A percentile compares a stretch with the other conserved stretches of the same genome.
Conservation (phyloP, 2,113 vertebrate genomes). For the Pachyramphus minor region DNA sequence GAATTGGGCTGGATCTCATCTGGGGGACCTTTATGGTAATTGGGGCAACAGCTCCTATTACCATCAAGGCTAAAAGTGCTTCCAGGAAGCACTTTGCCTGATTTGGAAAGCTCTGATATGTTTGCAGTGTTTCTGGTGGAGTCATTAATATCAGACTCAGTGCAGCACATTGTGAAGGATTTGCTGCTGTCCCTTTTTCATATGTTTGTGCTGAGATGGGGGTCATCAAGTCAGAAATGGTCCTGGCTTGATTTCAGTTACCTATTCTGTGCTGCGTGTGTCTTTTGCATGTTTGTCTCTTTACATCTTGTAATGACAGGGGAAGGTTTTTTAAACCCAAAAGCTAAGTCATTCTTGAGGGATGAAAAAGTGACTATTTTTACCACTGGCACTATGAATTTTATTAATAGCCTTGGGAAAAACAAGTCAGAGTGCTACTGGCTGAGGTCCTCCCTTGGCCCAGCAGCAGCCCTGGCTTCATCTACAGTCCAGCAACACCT, state of each 20-base stretch:
- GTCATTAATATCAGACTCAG: not conserved
- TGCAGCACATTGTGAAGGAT: not conserved
- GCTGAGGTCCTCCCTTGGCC: not conserved
- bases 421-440: not conserved
- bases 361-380: not conserved
- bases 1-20: not conserved
- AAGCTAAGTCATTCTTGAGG: not conserved
- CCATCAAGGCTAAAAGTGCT: not conserved
- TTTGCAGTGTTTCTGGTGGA: not conserved
- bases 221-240: not conserved
- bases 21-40: not conserved
- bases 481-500: not conserved
- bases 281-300: not conserved
- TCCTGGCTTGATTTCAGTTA: not conserved
- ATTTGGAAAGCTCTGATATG: constrained; percentile 12
- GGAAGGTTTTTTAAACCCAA: not conserved
- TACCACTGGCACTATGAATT: not conserved
- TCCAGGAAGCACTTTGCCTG: not conserved
- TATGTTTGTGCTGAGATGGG: not conserved
- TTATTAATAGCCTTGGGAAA: not conserved
- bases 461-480: not conserved
- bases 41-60: not conserved
- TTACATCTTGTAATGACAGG: not conserved
- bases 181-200: constrained; percentile 18
- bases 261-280: not conserved